Evolutionary conservation across 2,888 invertebrate genomes (phyloP).

Genomic region (Acanthosepion esculentum): DNA sequence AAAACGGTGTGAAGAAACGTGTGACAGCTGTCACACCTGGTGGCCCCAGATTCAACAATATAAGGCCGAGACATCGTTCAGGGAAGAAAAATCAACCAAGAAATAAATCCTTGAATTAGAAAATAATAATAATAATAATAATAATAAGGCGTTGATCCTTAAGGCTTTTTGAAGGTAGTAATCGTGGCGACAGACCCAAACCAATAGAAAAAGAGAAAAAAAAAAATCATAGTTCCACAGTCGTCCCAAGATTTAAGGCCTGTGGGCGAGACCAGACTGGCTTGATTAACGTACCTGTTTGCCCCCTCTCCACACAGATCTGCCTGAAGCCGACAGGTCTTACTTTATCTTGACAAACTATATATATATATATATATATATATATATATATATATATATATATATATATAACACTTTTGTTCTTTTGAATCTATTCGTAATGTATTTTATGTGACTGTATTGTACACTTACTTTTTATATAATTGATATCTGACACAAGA

Average conservation of each 20-base stretch:
- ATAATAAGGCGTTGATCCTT: not conserved
- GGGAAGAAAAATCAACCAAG: not conserved
- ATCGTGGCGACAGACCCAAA: not conserved
- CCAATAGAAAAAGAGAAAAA: not conserved
- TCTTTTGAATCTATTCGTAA: no score
- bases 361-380: not conserved
- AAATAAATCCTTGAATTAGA: not conserved
- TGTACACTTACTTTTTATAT: no score
- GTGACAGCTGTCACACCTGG: not conserved
- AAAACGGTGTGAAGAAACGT: not conserved
- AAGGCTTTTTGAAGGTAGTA: not conserved
- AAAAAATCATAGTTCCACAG: not conserved
- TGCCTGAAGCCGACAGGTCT: not conserved
- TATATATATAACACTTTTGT: no score
- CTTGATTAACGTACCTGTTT: conserved; percentile 14
- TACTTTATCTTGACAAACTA: conserved; percentile 14
- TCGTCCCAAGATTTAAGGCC: not conserved
- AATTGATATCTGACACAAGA: no score
- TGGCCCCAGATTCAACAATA: not conserved
- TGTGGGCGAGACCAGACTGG: not conserved
- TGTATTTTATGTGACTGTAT: no score
- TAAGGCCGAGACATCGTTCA: not conserved
- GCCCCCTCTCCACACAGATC: not conserved
- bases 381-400: no score
- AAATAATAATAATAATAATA: not conserved